phyloP scores from a whole-genome alignment of 1,140 invertebrate genomes.

The Zaprionus capensis region DNA sequence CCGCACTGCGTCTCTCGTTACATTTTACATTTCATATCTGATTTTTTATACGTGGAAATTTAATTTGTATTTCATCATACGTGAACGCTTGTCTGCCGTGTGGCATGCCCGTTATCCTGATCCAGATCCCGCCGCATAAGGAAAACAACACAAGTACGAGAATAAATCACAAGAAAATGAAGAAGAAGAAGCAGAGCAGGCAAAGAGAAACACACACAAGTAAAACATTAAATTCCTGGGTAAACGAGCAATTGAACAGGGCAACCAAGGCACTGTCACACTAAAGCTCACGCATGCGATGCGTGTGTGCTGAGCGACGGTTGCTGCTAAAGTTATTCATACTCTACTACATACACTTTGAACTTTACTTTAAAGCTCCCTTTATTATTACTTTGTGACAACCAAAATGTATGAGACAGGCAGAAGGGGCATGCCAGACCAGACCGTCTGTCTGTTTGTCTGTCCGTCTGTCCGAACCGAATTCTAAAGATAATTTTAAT shows the following conservation, averaged over 20 bases:
- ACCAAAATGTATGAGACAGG: too few relatives aligned
- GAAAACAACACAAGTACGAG: not conserved
- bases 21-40: slow-evolving; percentile 81
- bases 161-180: slow-evolving; percentile 10
- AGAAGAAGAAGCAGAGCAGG: slow-evolving; percentile 1
- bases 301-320: not conserved
- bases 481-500: too few relatives aligned
- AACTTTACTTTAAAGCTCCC: too few relatives aligned
- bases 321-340: not conserved
- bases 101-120: slow-evolving; percentile 29
- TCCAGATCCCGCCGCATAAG: slow-evolving; percentile 7
- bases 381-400: too few relatives aligned
- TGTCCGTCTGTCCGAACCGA: too few relatives aligned
- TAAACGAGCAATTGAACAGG: slow-evolving; percentile 71
- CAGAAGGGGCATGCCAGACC: too few relatives aligned
- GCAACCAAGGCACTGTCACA: not conserved
- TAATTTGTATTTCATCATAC: slow-evolving; percentile 82
- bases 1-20: slow-evolving; percentile 27
- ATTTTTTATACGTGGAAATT: slow-evolving; percentile 76
- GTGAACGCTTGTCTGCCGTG: slow-evolving; percentile 47
- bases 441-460: too few relatives aligned
- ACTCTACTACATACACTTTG: not conserved
- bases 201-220: slow-evolving; percentile 57
- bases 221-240: slow-evolving; percentile 51
- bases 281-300: not conserved